phyloP scores from a whole-genome alignment of 2,888 invertebrate genomes.

The Rhamnusium bicolor region DNA sequence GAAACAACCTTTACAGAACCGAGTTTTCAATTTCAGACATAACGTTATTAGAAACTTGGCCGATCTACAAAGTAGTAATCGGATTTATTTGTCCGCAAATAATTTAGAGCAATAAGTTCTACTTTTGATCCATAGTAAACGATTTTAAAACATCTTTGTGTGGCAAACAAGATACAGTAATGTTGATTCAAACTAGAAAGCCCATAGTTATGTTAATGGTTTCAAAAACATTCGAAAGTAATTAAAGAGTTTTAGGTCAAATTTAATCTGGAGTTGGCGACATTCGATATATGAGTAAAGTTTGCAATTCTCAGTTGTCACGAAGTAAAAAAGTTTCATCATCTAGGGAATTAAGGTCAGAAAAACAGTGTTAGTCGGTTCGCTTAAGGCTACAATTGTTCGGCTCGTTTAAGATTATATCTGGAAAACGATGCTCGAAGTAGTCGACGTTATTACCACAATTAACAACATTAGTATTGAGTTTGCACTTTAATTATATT shows the following conservation, averaged over 20 bases:
- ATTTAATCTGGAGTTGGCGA: conserved; percentile 43
- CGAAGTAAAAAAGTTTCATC: conserved; percentile 40
- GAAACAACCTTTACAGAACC: not conserved
- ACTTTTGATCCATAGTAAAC: not conserved
- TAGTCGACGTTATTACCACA: not conserved
- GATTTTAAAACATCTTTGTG: not conserved
- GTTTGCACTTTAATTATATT: not conserved
- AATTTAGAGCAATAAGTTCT: not conserved
- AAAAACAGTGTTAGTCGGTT: conserved; percentile 36
- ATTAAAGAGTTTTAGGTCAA: conserved; percentile 32
- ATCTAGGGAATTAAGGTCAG: conserved; percentile 37
- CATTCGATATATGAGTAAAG: conserved; percentile 47
- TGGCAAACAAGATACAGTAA: not conserved
- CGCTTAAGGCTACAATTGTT: conserved; percentile 21
- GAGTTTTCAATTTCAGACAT: not conserved
- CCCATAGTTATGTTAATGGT: not conserved
- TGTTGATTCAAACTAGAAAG: not conserved
- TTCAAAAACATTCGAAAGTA: conserved; percentile 23
- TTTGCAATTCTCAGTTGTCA: conserved; percentile 27
- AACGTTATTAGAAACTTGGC: not conserved
- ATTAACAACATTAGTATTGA: conserved; percentile 9
- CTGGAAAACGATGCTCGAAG: conserved; percentile 12
- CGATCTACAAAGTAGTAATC: not conserved
- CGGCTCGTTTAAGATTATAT: conserved; percentile 12
- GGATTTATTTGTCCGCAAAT: not conserved